Conservation (phyloP, 2,797 vertebrate species). For the Gastrophryne carolinensis region DNA sequence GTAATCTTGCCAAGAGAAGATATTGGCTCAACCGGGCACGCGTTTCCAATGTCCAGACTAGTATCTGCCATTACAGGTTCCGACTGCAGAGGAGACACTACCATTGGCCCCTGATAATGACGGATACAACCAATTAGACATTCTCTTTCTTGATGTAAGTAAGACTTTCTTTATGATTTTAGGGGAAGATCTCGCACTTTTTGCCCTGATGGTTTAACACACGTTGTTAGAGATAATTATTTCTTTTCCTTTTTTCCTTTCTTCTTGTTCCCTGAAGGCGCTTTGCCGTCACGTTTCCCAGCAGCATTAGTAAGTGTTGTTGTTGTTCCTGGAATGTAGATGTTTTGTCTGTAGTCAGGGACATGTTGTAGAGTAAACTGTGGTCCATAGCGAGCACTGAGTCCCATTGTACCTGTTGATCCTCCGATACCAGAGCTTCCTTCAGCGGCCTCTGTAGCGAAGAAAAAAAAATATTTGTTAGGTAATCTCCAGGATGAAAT, state of each 20-base stretch:
- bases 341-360: slow-evolving; percentile 96
- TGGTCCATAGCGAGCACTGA: slow-evolving; percentile 91
- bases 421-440: slow-evolving; percentile 79
- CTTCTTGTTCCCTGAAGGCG: slow-evolving; percentile 87
- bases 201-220: slow-evolving; percentile 58
- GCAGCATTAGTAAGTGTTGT: slow-evolving; percentile 88
- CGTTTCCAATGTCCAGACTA: slow-evolving; percentile 59
- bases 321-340: slow-evolving; percentile 92
- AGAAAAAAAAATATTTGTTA: not conserved
- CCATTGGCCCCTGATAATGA: slow-evolving; percentile 60
- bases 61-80: slow-evolving; percentile 57
- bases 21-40: slow-evolving; percentile 66
- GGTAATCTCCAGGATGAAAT: too few relatives aligned
- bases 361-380: slow-evolving; percentile 98
- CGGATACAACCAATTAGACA: slow-evolving; percentile 37
- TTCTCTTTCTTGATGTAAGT: slow-evolving; percentile 49
- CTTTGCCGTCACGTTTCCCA: slow-evolving; percentile 78
- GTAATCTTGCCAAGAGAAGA: slow-evolving; percentile 58
- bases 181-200: slow-evolving; percentile 58
- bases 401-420: slow-evolving; percentile 88
- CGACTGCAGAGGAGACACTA: slow-evolving; percentile 56
- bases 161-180: slow-evolving; percentile 64
- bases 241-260: slow-evolving; percentile 98
- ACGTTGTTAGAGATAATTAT: slow-evolving; percentile 67
- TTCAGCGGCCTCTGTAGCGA: slow-evolving; percentile 82